Base-by-base conservation (phyloP, 2,797 vertebrate genomes). In the Phoeniculus purpureus region DNA sequence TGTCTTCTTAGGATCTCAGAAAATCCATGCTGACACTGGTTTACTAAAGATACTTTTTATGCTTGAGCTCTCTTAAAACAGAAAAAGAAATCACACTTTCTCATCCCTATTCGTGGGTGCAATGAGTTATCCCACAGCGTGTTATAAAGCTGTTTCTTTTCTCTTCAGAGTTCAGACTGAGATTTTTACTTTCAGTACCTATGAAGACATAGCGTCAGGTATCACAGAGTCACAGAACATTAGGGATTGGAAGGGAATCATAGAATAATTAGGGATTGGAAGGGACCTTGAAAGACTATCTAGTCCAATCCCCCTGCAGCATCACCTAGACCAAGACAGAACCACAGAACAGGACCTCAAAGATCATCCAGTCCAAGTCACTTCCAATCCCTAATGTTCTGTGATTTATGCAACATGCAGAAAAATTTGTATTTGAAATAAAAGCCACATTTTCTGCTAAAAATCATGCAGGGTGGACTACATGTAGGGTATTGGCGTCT, bases 391-490 rank as follows among this genome's bases (percentile, higher is more conserved):
- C 37, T 37, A 37, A 37, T 37, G 37, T 37, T 37, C 37, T 37
- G 12, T 37, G 37, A 37, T 37, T 37, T 0, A n/a, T 87, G 50
- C 43, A 86, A 67, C 84, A 74, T 55, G 48, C 15, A 51, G 22
- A 71, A 23, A 61, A 86, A 74, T 52, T 76, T 87, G 37, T 43
- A 23, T 88, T 93, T 92, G 43, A 70, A 80, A 10, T 82, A 84
- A 82, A 29, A 87, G 22, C 45, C 60, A 67, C 4, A 15, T 87
- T 91, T 93, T 55, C 51, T 84, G 51, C 72, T 90, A 65, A 72
- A 93, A 85, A 65, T 64, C 32, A 71, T 47, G 88, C 43, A 52
- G 50, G 21, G 71, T 94, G 61, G 76, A 77, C 92, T 93, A 64
- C 51, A 16, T 81, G 11, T 27, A 82, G 84, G 32, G 59, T 86